Base-by-base conservation (phyloP, 2,888 invertebrate genomes). In the Ormyrus nitidulus region DNA sequence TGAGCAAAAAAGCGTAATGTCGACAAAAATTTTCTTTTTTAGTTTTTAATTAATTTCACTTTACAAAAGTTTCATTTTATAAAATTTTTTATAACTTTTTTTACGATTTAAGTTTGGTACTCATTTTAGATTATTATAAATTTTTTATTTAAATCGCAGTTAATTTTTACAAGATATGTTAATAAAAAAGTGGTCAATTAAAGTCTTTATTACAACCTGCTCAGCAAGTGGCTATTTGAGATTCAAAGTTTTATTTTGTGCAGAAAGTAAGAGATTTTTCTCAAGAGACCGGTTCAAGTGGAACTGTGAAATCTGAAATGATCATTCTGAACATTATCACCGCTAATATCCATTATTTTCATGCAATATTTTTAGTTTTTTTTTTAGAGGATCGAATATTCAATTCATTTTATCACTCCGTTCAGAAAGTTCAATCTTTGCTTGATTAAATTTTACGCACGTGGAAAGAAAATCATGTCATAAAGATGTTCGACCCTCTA, bases 211-310 rank as follows among this genome's bases (percentile, higher is more conserved):
- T 44, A 34, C 6, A 75, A 75, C 75, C 48, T 77, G 61, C 71
- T 80, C 68, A 71, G 44, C 54, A 66, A 69, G 9, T 78, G 68
- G 64, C 83, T 85, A 85, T 85, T 82, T 84, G 84, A 87, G 83
- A 86, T 86, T 86, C 85, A 86, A 86, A 86, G 89, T 86, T 90
- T 89, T 87, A 84, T 86, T 89, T 89, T 90, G 90, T 90, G 90
- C 90, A 90, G 90, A 90, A 90, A 90, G 88, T 88, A 88, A 88
- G 85, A 86, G 69, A n/a, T 70, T 69, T 83, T 56, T 77, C 53
- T 19, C 65, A 51, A 56, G 62, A 54, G 10, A 74, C 11, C 13
- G 58, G 58, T 77, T 81, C 49, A 34, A 34, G 34, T 34, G 34
- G 34, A 34, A 46, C 48, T 64, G 56, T 56, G 8, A 74, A 69